Evolutionary conservation across 2,888 invertebrate genomes (phyloP), one percentile per base, ranked within the genome.

Genomic region (Sphaerophoria taeniata): DNA sequence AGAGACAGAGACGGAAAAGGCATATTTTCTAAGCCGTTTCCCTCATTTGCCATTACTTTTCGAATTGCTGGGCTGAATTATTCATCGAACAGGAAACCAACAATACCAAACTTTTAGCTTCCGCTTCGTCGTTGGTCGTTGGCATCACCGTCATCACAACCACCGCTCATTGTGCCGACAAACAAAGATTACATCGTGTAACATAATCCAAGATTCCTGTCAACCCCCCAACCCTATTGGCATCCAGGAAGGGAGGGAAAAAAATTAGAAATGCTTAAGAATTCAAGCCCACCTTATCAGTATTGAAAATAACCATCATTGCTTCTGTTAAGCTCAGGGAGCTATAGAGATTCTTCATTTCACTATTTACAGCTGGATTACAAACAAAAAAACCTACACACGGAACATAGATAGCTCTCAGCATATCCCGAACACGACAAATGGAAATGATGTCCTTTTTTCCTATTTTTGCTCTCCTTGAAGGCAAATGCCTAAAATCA

Each of bases 381-480:
- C 33, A 5, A 16, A 43, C n/a, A 24, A 4, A 34, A 45, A 36
- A 9, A 45, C 36, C 45, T 14, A 39, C 60, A 61, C 36, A 24
- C 4, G 24, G 24, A 24, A 1, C 24, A 24, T 24, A 51, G 9
- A 6, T 16, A 49, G 33, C 9, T 9, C 49, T 43, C 6, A 14
- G 61, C 31, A 63, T 63, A 63, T 49, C 60, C 36, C 34, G 31
- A 24, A 72, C 61, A 71, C 49, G 76, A 75, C 73, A 65, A 81
- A 85, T 73, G 76, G 73, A 73, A 81, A 81, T 76, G 81, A 77
- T 81, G 85, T 85, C 85, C 85, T 81, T 81, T 85, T 80, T 60
- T 24, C 16, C 39, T 72, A 76, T 72, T 81, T 24, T 24, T 24
- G 1, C 24, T 24, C 24, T 77, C 69, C 51, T 34, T 12, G 4